A percentile compares a stretch with the other conserved stretches of the same genome.
Conservation (phyloP, 1,140 invertebrate genomes). For the Nomia melanderi region DNA sequence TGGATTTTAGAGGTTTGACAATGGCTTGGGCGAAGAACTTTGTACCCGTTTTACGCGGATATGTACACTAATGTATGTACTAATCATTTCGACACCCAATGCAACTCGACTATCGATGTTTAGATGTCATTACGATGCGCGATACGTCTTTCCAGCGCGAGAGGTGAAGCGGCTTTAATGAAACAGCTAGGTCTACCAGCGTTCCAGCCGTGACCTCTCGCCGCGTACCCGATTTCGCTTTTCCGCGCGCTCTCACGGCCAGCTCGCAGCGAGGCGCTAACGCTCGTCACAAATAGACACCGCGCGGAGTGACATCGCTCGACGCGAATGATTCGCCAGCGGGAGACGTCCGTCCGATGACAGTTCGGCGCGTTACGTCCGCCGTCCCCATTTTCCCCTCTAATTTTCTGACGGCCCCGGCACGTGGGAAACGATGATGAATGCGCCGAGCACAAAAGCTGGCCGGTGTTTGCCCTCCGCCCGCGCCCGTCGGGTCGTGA, state of each 20-base stretch:
- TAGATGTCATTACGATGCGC: no score
- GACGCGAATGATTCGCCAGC: conserved; percentile 45
- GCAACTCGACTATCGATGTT: no score
- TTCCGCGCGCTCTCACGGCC: conserved; percentile 29
- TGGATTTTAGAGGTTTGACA: no score
- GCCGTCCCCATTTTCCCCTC: conserved; percentile 45
- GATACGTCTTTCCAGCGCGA: no score
- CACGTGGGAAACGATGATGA: conserved; percentile 45
- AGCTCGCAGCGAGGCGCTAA: conserved; percentile 30
- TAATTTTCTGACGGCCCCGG: conserved; percentile 43
- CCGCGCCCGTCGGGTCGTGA: conserved; percentile 4
- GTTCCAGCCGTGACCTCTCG: background rate
- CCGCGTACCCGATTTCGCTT: background rate
- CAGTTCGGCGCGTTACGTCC: conserved; percentile 61
- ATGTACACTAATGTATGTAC: no score
- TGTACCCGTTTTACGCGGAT: no score
- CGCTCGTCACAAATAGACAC: conserved; percentile 44
- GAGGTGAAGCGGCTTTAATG: no score
- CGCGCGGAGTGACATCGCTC: conserved; percentile 20
- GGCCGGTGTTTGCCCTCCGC: conserved; percentile 9
- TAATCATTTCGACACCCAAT: no score
- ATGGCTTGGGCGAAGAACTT: no score
- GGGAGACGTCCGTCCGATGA: conserved; percentile 52
- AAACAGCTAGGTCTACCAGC: no score
- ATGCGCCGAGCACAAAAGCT: conserved; percentile 32